These are phyloP conservation scores for Gasteruption jaculator DNA, from an alignment of 2,888 invertebrate genomes.

Conservation along the genomic window DNA sequence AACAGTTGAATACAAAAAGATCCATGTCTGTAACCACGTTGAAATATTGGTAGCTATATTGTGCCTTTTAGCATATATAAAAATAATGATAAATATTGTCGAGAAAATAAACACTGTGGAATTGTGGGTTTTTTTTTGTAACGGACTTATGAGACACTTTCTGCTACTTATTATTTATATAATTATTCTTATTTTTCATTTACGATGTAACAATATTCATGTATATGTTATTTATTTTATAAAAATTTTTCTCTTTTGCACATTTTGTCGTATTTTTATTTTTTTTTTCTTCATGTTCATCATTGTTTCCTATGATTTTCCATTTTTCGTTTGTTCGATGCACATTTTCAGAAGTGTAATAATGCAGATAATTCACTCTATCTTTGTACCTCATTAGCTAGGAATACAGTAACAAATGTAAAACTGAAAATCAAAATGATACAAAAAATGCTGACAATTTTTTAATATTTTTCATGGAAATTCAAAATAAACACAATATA, in stretches of 20 bases:
- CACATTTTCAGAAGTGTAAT: too few species aligned
- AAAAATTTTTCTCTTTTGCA: constrained; percentile 45
- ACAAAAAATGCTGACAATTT: too few species aligned
- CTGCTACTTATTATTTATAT: constrained; percentile 43
- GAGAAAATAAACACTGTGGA: constrained; percentile 45
- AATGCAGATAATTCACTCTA: too few species aligned
- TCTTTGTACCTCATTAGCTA: too few species aligned
- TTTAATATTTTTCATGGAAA: too few species aligned
- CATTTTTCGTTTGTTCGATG: too few species aligned
- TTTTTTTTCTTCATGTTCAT: constrained; percentile 9
- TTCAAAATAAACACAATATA: too few species aligned
- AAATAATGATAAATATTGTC: constrained; percentile 41
- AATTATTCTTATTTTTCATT: constrained; percentile 37
- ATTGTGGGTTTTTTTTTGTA: constrained; percentile 38
- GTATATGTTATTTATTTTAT: constrained; percentile 48
- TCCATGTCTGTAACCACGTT: constrained; percentile 48
- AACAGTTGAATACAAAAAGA: constrained; percentile 31
- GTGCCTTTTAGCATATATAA: constrained; percentile 49
- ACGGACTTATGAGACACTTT: constrained; percentile 36
- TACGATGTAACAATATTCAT: constrained; percentile 42
- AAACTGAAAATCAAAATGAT: too few species aligned
- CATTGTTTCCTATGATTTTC: not conserved
- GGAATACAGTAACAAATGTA: too few species aligned
- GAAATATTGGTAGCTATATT: constrained; percentile 49
- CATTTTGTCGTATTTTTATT: constrained; percentile 13